Evolutionary conservation across 2,113 vertebrate genomes (phyloP).

Genomic region (Acrocephalus kingi): DNA sequence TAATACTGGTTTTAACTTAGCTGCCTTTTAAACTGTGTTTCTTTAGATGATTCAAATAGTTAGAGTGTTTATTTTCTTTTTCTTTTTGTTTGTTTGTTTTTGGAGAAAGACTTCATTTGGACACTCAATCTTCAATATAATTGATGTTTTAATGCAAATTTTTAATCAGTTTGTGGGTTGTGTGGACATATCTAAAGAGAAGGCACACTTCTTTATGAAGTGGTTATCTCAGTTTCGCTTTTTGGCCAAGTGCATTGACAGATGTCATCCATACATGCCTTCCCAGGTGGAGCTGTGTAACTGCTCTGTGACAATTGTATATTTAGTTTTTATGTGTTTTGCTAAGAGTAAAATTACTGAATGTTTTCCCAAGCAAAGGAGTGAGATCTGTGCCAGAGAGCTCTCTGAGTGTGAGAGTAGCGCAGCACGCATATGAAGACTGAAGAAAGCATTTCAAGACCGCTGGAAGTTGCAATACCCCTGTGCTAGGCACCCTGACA

Average conservation of each 20-base stretch:
- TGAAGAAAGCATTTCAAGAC: slow-evolving; percentile 2
- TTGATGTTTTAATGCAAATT: background rate
- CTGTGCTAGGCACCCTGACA: background rate
- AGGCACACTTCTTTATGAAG: background rate
- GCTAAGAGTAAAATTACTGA: background rate
- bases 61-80: background rate
- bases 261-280: background rate
- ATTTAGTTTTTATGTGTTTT: background rate
- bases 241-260: background rate
- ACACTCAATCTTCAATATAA: background rate
- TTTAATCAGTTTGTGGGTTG: background rate
- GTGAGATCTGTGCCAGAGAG: background rate
- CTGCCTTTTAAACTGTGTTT: background rate
- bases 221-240: background rate
- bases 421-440: background rate
- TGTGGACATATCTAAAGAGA: background rate
- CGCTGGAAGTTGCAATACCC: background rate
- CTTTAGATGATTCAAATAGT: background rate
- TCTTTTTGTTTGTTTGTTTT: background rate
- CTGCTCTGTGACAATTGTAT: background rate
- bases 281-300: background rate
- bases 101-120: background rate
- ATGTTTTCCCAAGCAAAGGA: background rate
- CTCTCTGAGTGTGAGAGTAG: background rate
- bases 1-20: background rate